phyloP scores from a whole-genome alignment of 2,113 vertebrate genomes.

The Todiramphus saurophagus region DNA sequence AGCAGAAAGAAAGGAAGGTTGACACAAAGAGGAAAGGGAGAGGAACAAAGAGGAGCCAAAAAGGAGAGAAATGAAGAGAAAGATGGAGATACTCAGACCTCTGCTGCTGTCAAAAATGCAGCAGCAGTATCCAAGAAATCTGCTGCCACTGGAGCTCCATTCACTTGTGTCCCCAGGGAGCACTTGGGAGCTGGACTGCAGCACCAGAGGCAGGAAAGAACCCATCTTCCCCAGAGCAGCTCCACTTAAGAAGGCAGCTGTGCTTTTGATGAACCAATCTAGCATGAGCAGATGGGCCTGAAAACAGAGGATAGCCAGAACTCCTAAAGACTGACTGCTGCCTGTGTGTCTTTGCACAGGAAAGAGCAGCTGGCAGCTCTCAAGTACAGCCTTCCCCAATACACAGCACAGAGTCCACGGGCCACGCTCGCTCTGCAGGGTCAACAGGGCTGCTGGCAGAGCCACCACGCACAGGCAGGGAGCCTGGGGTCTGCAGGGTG shows the following conservation, averaged over 20 bases:
- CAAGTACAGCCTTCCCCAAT: neutral
- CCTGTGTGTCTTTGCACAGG: neutral
- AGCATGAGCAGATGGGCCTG: neutral
- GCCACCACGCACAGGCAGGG: neutral
- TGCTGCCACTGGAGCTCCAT: neutral
- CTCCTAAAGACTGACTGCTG: neutral
- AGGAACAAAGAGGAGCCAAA: neutral
- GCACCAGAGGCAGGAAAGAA: neutral
- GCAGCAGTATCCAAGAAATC: neutral
- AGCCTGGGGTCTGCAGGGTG: accelerated
- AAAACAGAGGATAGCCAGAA: neutral
- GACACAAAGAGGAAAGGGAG: neutral
- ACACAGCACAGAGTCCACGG: neutral
- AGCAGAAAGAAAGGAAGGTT: neutral
- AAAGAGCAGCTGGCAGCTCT: neutral
- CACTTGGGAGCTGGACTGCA: neutral
- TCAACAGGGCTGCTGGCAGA: neutral
- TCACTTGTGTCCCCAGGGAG: neutral
- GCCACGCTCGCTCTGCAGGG: neutral
- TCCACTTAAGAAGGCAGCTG: neutral
- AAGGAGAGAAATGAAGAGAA: neutral
- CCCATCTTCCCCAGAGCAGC: neutral
- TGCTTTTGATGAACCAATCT: neutral
- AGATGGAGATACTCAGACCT: neutral
- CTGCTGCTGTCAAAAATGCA: neutral